Evolutionary conservation across 2,797 vertebrate genomes (phyloP).

Genomic region (Vireo griseus): DNA sequence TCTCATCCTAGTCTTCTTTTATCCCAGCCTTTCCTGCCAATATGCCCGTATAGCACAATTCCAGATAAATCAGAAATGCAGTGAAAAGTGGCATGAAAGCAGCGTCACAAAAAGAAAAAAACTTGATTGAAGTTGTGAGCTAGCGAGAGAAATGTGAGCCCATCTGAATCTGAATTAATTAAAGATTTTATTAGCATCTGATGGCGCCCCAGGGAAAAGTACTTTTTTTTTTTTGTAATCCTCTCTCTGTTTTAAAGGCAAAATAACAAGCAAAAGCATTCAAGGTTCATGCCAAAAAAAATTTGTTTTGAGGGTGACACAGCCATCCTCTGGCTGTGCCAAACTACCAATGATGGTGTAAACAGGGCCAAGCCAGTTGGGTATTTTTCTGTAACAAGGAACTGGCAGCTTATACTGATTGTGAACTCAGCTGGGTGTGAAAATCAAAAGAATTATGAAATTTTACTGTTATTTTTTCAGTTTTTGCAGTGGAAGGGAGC

Average conservation of each 20-base stretch:
- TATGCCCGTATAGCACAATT: slow-evolving; percentile 43
- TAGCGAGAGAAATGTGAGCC: slow-evolving; percentile 63
- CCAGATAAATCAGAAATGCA: slow-evolving; percentile 65
- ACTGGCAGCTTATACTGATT: not conserved
- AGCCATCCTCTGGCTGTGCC: not conserved
- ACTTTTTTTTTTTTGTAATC: not conserved
- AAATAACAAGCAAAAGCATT: slow-evolving; percentile 16
- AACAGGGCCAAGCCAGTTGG: not conserved
- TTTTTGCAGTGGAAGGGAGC: not conserved
- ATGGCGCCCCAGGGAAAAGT: slow-evolving; percentile 50
- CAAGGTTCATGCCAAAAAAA: not conserved
- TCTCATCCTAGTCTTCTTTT: slow-evolving; percentile 56
- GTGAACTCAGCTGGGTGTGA: not conserved
- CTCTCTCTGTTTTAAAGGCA: slow-evolving; percentile 49
- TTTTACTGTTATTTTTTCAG: not conserved
- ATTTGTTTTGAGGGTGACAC: not conserved
- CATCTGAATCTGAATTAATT: slow-evolving; percentile 71
- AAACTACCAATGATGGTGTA: not conserved
- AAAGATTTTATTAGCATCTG: slow-evolving; percentile 73
- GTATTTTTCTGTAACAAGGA: not conserved
- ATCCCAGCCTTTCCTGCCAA: slow-evolving; percentile 62
- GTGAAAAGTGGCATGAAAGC: slow-evolving; percentile 67
- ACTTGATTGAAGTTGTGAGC: slow-evolving; percentile 67
- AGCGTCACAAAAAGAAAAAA: slow-evolving; percentile 1
- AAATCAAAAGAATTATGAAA: not conserved